Evolutionary conservation across 2,113 vertebrate genomes (phyloP).

Genomic region (Odontesthes bonariensis): DNA sequence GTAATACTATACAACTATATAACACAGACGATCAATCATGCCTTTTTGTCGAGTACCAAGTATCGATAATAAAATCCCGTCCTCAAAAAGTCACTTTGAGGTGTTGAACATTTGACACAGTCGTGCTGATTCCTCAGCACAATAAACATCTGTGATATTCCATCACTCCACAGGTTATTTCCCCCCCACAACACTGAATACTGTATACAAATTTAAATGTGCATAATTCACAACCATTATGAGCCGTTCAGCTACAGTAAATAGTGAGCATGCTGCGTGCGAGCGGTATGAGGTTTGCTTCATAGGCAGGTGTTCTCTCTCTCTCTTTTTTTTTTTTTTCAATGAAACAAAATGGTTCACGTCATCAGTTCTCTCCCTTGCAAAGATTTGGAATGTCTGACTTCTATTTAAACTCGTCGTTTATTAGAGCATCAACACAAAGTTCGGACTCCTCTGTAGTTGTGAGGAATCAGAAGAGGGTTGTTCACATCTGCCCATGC

Average conservation of each 20-base stretch:
- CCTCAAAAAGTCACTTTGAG: conserved; percentile 44
- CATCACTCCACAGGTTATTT: conserved; percentile 73
- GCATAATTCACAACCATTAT: conserved; percentile 66
- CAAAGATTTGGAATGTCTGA: conserved; percentile 22
- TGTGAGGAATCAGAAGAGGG: conserved; percentile 3
- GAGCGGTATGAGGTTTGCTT: conserved; percentile 47
- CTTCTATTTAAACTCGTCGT: conserved; percentile 32
- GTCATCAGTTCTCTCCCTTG: conserved; percentile 18
- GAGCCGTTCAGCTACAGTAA: conserved; percentile 60
- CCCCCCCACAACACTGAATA: conserved; percentile 55
- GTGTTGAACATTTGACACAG: conserved; percentile 49
- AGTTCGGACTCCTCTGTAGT: conserved; percentile 22
- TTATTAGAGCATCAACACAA: conserved; percentile 21
- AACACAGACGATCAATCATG: conserved; percentile 60
- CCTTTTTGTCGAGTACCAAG: conserved; percentile 74
- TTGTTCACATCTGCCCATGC: conserved; percentile 3
- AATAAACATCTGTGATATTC: conserved; percentile 58
- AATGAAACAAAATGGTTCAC: conserved; percentile 8
- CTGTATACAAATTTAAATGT: conserved; percentile 62
- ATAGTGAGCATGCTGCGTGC: conserved; percentile 57
- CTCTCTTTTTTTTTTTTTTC: neutral
- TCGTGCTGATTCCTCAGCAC: conserved; percentile 31
- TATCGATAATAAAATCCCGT: conserved; percentile 49
- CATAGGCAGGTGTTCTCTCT: conserved; percentile 30
- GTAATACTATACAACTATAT: conserved; percentile 81